Conservation (phyloP, 2,797 vertebrate species). For the Halcyon leucocephala region DNA sequence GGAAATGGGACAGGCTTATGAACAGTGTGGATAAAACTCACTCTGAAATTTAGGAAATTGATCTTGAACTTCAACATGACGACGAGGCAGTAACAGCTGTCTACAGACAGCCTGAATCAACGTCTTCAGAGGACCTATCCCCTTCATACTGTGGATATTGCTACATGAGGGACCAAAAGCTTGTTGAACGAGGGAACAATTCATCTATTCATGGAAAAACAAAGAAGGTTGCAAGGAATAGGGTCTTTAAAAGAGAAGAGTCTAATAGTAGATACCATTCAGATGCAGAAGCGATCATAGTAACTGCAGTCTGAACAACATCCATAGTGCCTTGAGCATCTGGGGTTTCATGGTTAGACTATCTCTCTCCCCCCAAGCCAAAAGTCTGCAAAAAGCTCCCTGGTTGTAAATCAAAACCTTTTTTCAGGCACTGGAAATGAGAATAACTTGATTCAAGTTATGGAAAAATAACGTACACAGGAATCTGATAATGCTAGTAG, state of each 20-base stretch:
- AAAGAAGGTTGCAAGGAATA: background rate
- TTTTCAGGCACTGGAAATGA: background rate
- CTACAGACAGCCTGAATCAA: background rate
- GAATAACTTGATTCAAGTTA: constrained; percentile 4
- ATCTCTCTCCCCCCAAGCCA: background rate
- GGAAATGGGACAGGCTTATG: background rate
- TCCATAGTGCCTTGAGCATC: background rate
- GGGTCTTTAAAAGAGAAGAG: background rate
- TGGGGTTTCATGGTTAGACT: background rate
- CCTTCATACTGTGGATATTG: background rate
- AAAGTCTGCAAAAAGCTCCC: constrained; percentile 6
- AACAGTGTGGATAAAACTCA: background rate
- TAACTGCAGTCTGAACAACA: background rate
- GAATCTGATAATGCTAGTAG: constrained; percentile 31
- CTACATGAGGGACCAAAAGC: fast-evolving
- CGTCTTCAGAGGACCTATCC: background rate
- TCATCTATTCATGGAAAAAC: background rate
- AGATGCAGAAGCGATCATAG: background rate
- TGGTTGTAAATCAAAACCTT: constrained; percentile 36
- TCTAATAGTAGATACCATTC: background rate
- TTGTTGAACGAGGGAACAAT: background rate
- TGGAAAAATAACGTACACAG: constrained; percentile 11
- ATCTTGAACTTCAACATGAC: background rate
- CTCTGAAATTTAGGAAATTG: background rate
- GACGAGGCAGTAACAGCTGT: background rate